Evolutionary conservation across 2,888 invertebrate species (phyloP).

Genomic region (Cataglyphis albicans): DNA sequence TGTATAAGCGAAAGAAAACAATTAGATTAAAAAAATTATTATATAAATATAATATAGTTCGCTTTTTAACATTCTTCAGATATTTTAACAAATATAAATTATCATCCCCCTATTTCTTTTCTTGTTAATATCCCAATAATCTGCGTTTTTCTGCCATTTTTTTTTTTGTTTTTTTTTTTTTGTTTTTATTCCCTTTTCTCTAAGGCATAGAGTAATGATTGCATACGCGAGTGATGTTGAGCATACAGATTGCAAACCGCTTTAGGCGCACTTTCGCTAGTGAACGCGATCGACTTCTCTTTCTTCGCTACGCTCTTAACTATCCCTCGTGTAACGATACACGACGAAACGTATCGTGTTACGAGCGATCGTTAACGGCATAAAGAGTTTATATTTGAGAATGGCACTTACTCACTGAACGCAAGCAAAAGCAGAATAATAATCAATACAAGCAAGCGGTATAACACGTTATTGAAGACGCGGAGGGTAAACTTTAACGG

Average conservation of each 20-base stretch:
- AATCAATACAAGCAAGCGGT: slow-evolving; percentile 69
- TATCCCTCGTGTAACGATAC: slow-evolving; percentile 80
- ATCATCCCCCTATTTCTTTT: not conserved
- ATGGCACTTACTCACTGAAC: slow-evolving; percentile 71
- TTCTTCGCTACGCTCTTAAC: slow-evolving; percentile 76
- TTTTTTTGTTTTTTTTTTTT: not conserved
- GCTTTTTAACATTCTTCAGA: not conserved
- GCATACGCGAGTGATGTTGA: slow-evolving; percentile 13
- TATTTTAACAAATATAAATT: slow-evolving; percentile 9
- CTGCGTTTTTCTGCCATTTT: slow-evolving; percentile 18
- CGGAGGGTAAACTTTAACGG: slow-evolving; percentile 66
- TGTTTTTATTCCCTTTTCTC: slow-evolving; percentile 6
- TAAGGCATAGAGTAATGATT: slow-evolving; percentile 28
- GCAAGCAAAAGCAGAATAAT: slow-evolving; percentile 71
- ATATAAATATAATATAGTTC: not conserved
- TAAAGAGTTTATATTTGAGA: slow-evolving; percentile 77
- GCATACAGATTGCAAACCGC: slow-evolving; percentile 51
- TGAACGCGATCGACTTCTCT: slow-evolving; percentile 80
- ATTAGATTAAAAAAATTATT: not conserved
- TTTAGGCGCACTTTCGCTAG: slow-evolving; percentile 53
- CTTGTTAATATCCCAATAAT: slow-evolving; percentile 34
- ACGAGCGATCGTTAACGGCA: slow-evolving; percentile 82
- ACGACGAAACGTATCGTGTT: slow-evolving; percentile 83
- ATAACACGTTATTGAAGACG: slow-evolving; percentile 63
- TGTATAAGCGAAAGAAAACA: not conserved